Conservation (phyloP, 2,888 invertebrate species). For the Mellilla xanthometata region DNA sequence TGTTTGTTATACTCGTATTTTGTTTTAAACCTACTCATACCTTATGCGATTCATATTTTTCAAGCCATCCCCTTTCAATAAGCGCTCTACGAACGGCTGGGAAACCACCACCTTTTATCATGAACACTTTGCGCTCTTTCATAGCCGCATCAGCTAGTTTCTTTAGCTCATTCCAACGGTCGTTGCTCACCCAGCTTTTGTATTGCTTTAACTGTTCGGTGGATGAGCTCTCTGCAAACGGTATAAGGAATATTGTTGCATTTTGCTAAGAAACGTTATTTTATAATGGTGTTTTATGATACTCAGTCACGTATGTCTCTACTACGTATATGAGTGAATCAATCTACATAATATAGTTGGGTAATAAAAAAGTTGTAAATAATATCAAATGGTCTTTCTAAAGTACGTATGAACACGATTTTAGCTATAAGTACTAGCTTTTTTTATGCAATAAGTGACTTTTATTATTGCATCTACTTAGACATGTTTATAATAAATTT, state of each 20-base stretch:
- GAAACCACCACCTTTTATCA: slow-evolving; percentile 88
- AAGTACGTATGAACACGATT: slow-evolving; percentile 1
- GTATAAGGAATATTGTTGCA: slow-evolving; percentile 1
- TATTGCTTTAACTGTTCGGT: slow-evolving; percentile 72
- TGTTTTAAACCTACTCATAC: too few relatives aligned
- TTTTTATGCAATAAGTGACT: too few relatives aligned
- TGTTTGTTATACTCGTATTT: too few relatives aligned
- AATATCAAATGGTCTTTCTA: not conserved
- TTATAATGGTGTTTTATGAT: slow-evolving; percentile 2
- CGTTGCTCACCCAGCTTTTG: slow-evolving; percentile 84
- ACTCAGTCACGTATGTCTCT: not conserved
- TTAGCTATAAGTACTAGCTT: not conserved
- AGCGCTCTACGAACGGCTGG: slow-evolving; percentile 87
- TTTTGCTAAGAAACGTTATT: too few relatives aligned
- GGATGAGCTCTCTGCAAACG: slow-evolving; percentile 38
- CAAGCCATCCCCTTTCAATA: slow-evolving; percentile 88
- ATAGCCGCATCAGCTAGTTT: slow-evolving; percentile 85
- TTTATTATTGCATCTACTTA: too few relatives aligned
- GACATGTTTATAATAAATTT: too few relatives aligned
- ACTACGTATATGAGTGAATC: not conserved
- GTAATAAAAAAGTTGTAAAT: slow-evolving; percentile 6
- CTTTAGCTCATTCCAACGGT: slow-evolving; percentile 85
- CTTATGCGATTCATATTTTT: slow-evolving; percentile 83
- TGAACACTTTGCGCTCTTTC: slow-evolving; percentile 85
- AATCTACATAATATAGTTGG: not conserved